Percentiles rank a stretch among this genome's conserved stretches.
Evolutionary conservation across 2,888 invertebrate genomes (phyloP).

Genomic region (Leucania comma): DNA sequence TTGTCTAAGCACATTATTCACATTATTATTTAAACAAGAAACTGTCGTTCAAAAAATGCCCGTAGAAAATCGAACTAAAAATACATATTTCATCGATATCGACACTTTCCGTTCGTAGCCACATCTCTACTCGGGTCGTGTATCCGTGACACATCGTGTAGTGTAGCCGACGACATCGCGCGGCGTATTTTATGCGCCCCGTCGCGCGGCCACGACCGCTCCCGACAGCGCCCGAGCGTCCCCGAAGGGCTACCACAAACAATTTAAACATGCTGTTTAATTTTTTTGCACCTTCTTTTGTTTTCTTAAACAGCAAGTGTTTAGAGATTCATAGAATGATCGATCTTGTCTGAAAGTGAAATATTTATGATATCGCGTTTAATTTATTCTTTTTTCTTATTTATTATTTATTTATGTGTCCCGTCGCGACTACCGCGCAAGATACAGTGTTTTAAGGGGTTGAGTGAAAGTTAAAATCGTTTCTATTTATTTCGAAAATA

Average conservation of each 20-base stretch:
- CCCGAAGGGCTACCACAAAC: conserved; percentile 52
- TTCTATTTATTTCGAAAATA: neutral
- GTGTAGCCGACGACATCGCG: conserved; percentile 72
- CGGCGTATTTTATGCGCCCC: conserved; percentile 85
- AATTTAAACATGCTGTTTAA: neutral
- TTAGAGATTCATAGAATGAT: conserved; percentile 16
- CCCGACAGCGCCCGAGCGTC: conserved; percentile 56
- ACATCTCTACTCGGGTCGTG: conserved; percentile 73
- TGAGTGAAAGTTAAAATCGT: neutral
- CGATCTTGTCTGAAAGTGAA: conserved; percentile 16
- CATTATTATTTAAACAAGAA: neutral
- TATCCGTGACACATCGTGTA: conserved; percentile 85
- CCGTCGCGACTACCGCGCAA: neutral
- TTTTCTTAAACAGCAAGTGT: conserved; percentile 18
- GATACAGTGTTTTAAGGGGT: neutral
- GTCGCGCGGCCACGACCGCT: conserved; percentile 72
- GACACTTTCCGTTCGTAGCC: conserved; percentile 20
- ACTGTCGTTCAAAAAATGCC: neutral
- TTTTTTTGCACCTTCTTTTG: conserved; percentile 9
- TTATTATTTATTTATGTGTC: too few species aligned
- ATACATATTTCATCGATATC: conserved; percentile 53
- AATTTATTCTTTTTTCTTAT: too few species aligned
- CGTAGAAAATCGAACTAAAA: neutral
- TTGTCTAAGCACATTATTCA: neutral
- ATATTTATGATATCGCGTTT: conserved; percentile 25